Conservation (phyloP, 2,797 vertebrate genomes). For the Choloepus didactylus region DNA sequence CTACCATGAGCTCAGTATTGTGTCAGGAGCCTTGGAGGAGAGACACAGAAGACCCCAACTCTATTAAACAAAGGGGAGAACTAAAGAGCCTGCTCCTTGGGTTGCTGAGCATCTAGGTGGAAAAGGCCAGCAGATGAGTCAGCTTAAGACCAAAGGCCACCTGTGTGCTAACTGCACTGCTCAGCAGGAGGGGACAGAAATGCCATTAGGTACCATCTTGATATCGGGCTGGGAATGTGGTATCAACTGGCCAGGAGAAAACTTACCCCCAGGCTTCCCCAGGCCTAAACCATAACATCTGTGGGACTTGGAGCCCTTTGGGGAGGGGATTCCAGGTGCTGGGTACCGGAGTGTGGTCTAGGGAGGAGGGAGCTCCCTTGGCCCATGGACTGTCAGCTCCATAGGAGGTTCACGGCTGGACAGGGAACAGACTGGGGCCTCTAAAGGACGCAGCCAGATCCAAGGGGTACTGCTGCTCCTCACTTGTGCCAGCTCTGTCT, state of each 20-base stretch:
- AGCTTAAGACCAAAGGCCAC: background rate
- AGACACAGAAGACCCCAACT: background rate
- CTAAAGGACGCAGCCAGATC: background rate
- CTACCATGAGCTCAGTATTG: background rate
- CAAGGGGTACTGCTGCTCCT: background rate
- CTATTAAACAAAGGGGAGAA: background rate
- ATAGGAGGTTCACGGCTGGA: background rate
- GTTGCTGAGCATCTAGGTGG: background rate
- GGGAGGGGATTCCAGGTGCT: background rate
- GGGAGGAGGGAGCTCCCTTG: background rate
- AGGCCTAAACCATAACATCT: background rate
- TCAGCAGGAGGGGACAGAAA: background rate
- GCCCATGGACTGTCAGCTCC: background rate
- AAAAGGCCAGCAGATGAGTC: background rate
- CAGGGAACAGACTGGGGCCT: background rate
- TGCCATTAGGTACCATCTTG: background rate
- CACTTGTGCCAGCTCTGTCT: background rate
- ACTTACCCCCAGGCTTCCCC: background rate
- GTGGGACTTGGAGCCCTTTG: background rate
- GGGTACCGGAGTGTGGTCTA: background rate
- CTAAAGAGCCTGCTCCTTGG: background rate
- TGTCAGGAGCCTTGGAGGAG: background rate
- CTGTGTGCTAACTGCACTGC: background rate
- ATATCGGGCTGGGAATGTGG: background rate
- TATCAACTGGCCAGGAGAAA: background rate